These are phyloP conservation scores for Himalopsyche tibetana DNA, from an alignment of 2,888 invertebrate genomes.

Conservation along the genomic window DNA sequence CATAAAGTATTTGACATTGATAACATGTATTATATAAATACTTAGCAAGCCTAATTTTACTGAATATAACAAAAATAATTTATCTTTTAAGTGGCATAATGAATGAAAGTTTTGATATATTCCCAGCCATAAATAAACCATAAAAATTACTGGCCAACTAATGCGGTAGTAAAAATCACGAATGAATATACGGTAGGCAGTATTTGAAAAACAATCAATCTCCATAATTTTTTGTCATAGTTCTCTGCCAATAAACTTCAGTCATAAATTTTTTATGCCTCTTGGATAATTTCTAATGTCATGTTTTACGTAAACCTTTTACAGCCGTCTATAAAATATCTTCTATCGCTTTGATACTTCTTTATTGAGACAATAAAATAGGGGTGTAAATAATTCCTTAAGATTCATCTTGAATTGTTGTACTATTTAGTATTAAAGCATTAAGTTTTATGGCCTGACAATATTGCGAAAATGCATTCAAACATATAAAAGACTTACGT, in stretches of 20 bases:
- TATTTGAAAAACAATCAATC: conserved; percentile 25
- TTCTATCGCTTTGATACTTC: conserved; percentile 29
- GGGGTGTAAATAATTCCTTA: conserved; percentile 35
- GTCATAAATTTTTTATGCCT: conserved; percentile 1
- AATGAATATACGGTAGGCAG: neutral
- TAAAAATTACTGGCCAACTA: too few relatives aligned
- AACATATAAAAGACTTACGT: too few relatives aligned
- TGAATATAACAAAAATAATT: too few relatives aligned
- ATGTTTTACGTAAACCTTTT: conserved; percentile 38
- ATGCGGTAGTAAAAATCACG: neutral
- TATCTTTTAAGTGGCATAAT: too few relatives aligned
- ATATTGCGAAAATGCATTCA: neutral
- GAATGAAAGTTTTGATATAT: too few relatives aligned
- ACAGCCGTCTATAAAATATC: conserved; percentile 1
- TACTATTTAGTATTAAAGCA: neutral
- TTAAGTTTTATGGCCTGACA: neutral
- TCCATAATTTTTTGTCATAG: conserved; percentile 13
- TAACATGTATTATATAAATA: too few relatives aligned
- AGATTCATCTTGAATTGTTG: neutral
- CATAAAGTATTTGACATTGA: too few relatives aligned
- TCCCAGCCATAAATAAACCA: too few relatives aligned
- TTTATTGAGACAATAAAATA: conserved; percentile 33
- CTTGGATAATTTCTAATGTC: conserved; percentile 36
- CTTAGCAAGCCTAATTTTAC: too few relatives aligned
- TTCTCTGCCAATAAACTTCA: neutral